These are phyloP conservation scores for Parazoanthus atlanticus DNA, from an alignment of 92 coral and sea anemone species.

Conservation along the genomic window DNA sequence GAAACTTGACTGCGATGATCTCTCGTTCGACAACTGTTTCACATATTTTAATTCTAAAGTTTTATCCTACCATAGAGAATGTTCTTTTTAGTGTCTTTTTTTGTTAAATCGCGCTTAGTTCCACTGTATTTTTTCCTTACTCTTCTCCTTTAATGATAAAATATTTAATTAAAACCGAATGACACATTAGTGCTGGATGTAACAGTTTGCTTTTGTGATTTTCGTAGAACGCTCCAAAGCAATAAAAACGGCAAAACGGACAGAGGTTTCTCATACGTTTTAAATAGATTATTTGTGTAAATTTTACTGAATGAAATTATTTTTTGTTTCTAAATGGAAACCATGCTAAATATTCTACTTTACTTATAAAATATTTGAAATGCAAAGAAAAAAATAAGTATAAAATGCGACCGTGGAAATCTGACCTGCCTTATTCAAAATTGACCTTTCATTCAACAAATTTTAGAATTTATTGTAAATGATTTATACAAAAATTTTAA, in stretches of 20 bases:
- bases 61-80: not conserved
- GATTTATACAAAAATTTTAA: no score
- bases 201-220: not conserved
- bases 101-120: not conserved
- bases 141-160: not conserved
- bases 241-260: slow-evolving; percentile 7
- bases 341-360: no score
- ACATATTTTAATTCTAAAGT: no score
- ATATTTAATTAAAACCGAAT: not conserved
- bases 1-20: not conserved
- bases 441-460: no score
- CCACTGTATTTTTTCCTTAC: not conserved
- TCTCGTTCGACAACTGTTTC: not conserved
- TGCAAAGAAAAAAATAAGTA: no score
- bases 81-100: not conserved
- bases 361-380: no score
- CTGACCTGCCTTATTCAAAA: no score
- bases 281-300: not conserved
- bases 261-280: not conserved
- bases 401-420: no score
- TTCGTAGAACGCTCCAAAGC: not conserved
- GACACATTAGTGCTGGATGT: not conserved
- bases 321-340: no score
- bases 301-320: not conserved
- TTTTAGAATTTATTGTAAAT: no score